Evolutionary conservation across 2,113 vertebrate genomes (phyloP).

Genomic region (Nestor notabilis): DNA sequence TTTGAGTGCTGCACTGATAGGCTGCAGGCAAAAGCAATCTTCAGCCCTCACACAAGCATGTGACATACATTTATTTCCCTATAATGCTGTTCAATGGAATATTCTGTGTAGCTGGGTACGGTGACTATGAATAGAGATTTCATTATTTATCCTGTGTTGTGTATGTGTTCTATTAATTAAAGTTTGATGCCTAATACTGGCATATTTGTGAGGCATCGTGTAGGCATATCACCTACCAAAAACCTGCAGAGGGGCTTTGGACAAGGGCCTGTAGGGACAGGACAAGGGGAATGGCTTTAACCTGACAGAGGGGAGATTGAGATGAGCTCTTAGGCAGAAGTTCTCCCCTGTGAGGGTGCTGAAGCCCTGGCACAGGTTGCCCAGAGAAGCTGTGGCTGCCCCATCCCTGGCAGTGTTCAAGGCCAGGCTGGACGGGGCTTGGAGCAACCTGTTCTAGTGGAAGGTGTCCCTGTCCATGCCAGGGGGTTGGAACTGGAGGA

Average conservation of each 20-base stretch:
- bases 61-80: neutral
- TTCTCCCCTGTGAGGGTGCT: neutral
- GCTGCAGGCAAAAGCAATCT: neutral
- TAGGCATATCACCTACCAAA: neutral
- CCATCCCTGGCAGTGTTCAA: neutral
- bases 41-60: neutral
- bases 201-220: neutral
- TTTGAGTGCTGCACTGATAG: neutral
- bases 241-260: neutral
- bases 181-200: neutral
- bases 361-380: neutral
- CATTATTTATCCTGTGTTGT: neutral
- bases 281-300: neutral
- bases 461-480: neutral
- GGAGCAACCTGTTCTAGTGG: neutral
- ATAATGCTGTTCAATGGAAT: neutral
- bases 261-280: neutral
- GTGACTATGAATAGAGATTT: neutral
- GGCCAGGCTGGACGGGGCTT: neutral
- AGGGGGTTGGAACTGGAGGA: neutral
- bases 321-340: neutral
- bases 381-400: neutral
- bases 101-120: neutral
- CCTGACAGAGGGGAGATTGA: neutral
- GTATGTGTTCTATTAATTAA: neutral